These are phyloP conservation scores for Hyla sarda DNA, from an alignment of 2,113 vertebrate genomes.

Conservation along the genomic window DNA sequence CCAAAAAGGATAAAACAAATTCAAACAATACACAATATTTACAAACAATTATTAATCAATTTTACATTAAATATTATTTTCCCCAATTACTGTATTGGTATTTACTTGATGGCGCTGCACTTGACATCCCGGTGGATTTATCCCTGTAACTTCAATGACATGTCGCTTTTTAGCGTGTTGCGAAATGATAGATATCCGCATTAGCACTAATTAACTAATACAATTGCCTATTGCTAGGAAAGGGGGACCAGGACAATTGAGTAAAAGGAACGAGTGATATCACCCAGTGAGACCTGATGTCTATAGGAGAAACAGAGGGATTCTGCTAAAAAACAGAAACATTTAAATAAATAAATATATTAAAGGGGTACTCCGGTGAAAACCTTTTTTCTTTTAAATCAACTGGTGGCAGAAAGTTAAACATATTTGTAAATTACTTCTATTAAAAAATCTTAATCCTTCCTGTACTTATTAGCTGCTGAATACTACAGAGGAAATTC, in stretches of 20 bases:
- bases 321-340: not conserved
- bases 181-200: constrained; percentile 16
- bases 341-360: too few relatives aligned
- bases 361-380: too few relatives aligned
- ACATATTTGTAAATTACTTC: too few relatives aligned
- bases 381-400: too few relatives aligned
- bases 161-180: constrained; percentile 4
- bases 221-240: not conserved
- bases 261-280: constrained; percentile 1
- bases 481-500: too few relatives aligned
- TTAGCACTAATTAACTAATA: constrained; percentile 35
- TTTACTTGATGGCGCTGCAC: not conserved
- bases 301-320: not conserved
- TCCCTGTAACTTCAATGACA: constrained; percentile 4
- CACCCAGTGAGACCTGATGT: not conserved
- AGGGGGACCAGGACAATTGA: not conserved
- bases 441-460: too few relatives aligned
- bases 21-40: not conserved
- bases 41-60: not conserved
- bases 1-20: not conserved
- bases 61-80: not conserved
- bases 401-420: too few relatives aligned
- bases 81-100: constrained; percentile 3
- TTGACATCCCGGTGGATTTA: constrained; percentile 15
- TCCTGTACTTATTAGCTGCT: too few relatives aligned